Evolutionary conservation across 2,797 vertebrate species (phyloP), one percentile per base, ranked within the genome.

Genomic region (Acrossocheilus fasciatus): DNA sequence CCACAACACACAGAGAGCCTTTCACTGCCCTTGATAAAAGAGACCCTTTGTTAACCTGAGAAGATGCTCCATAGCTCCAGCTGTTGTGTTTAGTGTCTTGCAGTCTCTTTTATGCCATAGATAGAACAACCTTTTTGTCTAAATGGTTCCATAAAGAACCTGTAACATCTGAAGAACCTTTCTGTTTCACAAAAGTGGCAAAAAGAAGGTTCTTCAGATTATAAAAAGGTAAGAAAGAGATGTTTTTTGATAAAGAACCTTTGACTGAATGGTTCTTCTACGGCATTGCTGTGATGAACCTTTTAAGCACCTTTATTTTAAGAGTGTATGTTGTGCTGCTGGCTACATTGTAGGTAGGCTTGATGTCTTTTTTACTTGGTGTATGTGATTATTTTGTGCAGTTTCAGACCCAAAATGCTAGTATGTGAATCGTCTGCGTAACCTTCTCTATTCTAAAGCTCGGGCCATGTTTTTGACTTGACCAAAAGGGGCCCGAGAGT

Each of bases 401-500:
- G 18, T 36, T 36, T 76, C 17, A 36, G 17, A 20, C 30, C 5
- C 5, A 54, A 47, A 74, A 50, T 74, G 43, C 41, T 15, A 17
- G 43, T 26, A 9, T 0, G 6, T 26, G 70, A 26, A 6, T 75
- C 30, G 17, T 20, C 15, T 34, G 45, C 2, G 5, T 75, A 11
- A 30, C 30, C 7, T 6, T 10, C 17, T 36, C 18, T 54, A 14
- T 41, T 41, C 0, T 57, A 41, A 23, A 82, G 36, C 36, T 34
- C 4, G 41, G 36, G 39, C 6, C 4, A 3, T 83, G 1, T n/a
- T 15, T 34, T 45, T 52, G 26, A 47, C 59, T 54, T 9, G 26
- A 6, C 17, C 18, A 20, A 18, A 26, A 30, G 84, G 90, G 91
- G 87, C 91, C 91, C 54, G 89, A 70, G 89, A 83, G 41, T 34